These are phyloP conservation scores for Laterallus jamaicensis DNA, from an alignment of 2,113 vertebrate species.

Conservation along the genomic window DNA sequence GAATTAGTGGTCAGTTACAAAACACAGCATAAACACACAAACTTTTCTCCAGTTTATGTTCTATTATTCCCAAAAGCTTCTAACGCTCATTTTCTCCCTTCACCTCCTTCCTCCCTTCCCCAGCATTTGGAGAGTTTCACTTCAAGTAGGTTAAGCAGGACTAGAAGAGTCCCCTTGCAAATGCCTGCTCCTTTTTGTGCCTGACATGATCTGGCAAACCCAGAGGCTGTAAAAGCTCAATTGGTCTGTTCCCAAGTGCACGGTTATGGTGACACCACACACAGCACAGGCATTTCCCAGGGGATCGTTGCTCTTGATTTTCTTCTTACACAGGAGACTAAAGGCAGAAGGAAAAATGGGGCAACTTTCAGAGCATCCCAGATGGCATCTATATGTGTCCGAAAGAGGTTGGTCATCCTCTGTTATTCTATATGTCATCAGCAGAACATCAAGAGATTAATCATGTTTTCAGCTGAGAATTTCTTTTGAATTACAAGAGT, in stretches of 20 bases:
- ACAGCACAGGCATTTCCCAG: background rate
- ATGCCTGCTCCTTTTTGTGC: background rate
- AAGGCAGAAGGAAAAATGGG: background rate
- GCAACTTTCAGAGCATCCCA: background rate
- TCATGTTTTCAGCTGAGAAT: background rate
- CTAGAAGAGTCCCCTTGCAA: background rate
- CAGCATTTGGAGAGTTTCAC: background rate
- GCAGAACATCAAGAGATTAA: background rate
- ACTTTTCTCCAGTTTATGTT: background rate
- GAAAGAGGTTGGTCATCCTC: background rate
- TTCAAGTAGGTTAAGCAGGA: background rate
- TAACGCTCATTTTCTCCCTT: background rate
- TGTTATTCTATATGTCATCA: background rate
- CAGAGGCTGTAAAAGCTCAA: background rate
- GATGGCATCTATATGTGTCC: background rate
- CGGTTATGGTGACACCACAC: background rate
- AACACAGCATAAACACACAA: background rate
- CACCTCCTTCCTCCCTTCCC: background rate
- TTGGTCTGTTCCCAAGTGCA: background rate
- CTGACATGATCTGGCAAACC: background rate
- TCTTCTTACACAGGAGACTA: background rate
- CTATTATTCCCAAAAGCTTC: background rate
- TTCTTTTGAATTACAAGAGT: background rate
- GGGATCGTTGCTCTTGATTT: background rate
- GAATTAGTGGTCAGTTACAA: constrained; percentile 38